Conservation (phyloP, 2,888 invertebrate species). For the Crematogaster levior region DNA sequence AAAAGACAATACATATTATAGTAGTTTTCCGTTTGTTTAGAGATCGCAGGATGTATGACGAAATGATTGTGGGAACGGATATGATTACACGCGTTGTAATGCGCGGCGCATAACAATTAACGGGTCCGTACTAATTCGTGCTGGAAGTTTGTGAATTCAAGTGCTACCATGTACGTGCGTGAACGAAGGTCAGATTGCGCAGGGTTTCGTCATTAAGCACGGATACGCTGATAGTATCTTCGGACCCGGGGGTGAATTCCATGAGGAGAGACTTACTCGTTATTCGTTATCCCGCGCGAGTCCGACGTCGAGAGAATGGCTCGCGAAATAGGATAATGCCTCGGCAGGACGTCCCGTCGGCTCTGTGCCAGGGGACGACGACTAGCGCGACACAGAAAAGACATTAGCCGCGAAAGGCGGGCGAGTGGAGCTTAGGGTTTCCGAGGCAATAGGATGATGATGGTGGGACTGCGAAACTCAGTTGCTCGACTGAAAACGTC, state of each 20-base stretch:
- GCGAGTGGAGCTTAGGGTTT: conserved; percentile 68
- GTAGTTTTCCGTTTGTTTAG: background rate
- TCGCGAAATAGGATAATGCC: conserved; percentile 82
- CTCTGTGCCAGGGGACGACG: conserved; percentile 80
- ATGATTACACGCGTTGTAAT: conserved; percentile 24
- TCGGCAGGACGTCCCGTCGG: conserved; percentile 73
- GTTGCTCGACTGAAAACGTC: conserved; percentile 70
- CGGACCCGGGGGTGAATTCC: conserved; percentile 5
- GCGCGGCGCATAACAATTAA: conserved; percentile 39
- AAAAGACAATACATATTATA: too few species aligned
- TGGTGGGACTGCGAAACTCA: conserved; percentile 78
- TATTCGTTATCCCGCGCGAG: conserved; percentile 36
- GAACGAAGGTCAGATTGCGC: conserved; percentile 48
- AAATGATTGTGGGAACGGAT: conserved; percentile 24
- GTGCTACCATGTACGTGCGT: conserved; percentile 16
- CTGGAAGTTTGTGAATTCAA: conserved; percentile 37
- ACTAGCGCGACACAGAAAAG: conserved; percentile 85
- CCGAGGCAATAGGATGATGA: conserved; percentile 71
- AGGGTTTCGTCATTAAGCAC: conserved; percentile 30
- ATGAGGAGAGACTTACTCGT: conserved; percentile 29
- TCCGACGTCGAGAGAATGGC: conserved; percentile 52
- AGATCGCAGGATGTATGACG: background rate
- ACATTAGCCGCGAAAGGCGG: conserved; percentile 82
- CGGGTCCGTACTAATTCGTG: background rate
- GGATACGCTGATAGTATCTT: conserved; percentile 41